Evolutionary conservation across 2,888 invertebrate species (phyloP).

Genomic region (Sylvicola cinctus): DNA sequence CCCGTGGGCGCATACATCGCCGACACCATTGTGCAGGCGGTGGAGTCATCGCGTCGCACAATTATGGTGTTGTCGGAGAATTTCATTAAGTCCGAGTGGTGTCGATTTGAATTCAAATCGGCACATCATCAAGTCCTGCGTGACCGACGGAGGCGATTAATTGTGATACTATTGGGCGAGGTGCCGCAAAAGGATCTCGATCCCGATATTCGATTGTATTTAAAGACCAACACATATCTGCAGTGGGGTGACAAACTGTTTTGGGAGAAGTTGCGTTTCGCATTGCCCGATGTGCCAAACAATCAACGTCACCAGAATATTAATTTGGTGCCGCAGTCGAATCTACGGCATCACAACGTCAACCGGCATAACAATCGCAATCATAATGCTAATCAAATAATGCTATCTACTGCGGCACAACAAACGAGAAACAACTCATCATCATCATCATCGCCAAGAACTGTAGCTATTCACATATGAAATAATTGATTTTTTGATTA

Average conservation of each 20-base stretch:
- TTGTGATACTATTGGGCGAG: conserved; percentile 79
- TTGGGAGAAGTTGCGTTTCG: conserved; percentile 87
- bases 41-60: conserved; percentile 75
- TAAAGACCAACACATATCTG: conserved; percentile 78
- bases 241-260: conserved; percentile 88
- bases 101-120: conserved; percentile 83
- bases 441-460: conserved; percentile 9
- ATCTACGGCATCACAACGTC: conserved; percentile 3
- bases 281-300: conserved; percentile 55
- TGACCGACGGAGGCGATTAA: conserved; percentile 66
- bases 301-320: conserved; percentile 20
- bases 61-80: conserved; percentile 84
- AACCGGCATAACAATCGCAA: conserved; percentile 14
- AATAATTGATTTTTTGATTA: too few relatives aligned
- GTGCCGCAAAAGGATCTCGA: conserved; percentile 76
- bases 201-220: conserved; percentile 71
- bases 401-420: conserved; percentile 8
- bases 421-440: conserved; percentile 6
- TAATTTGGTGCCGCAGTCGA: conserved; percentile 12
- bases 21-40: conserved; percentile 82
- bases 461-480: conserved; percentile 13
- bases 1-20: conserved; percentile 75
- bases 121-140: conserved; percentile 79
- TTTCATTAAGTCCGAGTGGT: conserved; percentile 90
- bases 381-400: conserved; percentile 9